Conservation (phyloP, 2,888 invertebrate genomes). For the Thymelicus sylvestris region DNA sequence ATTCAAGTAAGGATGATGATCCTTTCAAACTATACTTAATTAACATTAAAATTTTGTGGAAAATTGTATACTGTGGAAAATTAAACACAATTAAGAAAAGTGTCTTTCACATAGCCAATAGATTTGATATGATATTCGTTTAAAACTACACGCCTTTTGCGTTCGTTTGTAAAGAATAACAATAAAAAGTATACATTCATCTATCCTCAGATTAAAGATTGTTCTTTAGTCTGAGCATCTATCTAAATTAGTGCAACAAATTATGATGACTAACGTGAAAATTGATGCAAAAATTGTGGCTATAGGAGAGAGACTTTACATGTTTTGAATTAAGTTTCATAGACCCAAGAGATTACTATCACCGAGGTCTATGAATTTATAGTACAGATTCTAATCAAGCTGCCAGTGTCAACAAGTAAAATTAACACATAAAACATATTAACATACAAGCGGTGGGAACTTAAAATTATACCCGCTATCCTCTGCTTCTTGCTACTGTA, state of each 20-base stretch:
- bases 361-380: not conserved
- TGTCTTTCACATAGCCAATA: not conserved
- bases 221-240: no score
- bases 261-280: not conserved
- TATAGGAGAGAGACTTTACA: constrained; percentile 8
- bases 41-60: not conserved
- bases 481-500: constrained; percentile 62
- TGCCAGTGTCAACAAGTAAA: constrained; percentile 56
- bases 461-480: constrained; percentile 69
- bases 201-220: no score
- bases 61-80: not conserved
- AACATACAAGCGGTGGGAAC: constrained; percentile 78
- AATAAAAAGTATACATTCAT: not conserved
- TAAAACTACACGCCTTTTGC: not conserved
- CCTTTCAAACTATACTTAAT: not conserved
- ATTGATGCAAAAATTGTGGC: not conserved
- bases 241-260: no score
- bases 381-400: constrained; percentile 44
- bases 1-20: not conserved
- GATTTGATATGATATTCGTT: not conserved
- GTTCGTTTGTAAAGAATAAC: not conserved
- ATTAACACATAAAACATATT: constrained; percentile 59
- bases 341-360: not conserved
- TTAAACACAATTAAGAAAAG: not conserved
- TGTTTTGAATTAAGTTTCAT: not conserved